phyloP scores from a whole-genome alignment of 1,140 invertebrate species.

The Arion vulgaris region DNA sequence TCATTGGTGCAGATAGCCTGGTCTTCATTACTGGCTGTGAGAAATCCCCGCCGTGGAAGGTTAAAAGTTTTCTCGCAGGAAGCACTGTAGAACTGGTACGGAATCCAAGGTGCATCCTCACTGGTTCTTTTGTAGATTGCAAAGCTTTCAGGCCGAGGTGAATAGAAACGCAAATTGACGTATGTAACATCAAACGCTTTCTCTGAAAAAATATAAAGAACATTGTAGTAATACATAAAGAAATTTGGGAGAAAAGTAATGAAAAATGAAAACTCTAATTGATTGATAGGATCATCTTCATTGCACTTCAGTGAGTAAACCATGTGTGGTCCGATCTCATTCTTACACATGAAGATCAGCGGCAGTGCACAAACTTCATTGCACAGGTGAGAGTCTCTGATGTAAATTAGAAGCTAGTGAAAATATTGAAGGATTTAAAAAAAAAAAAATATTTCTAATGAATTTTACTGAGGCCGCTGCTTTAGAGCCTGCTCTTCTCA shows the following conservation, averaged over 20 bases:
- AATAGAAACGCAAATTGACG: slow-evolving; percentile 92
- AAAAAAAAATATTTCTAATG: too few species aligned
- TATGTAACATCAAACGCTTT: slow-evolving; percentile 99
- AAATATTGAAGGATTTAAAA: too few species aligned
- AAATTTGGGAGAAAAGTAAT: not conserved
- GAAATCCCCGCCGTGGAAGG: slow-evolving; percentile 79
- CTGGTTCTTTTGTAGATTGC: slow-evolving; percentile 90
- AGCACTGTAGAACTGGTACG: slow-evolving; percentile 97
- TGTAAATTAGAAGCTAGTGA: too few species aligned
- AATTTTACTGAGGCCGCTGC: too few species aligned
- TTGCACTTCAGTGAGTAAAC: too few species aligned
- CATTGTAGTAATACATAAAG: not conserved
- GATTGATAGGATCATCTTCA: too few species aligned
- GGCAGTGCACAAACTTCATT: too few species aligned
- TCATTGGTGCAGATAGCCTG: slow-evolving; percentile 94
- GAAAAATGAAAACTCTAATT: not conserved
- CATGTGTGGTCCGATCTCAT: too few species aligned
- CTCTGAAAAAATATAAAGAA: slow-evolving; percentile 78
- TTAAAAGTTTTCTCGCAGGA: slow-evolving; percentile 92
- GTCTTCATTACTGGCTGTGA: slow-evolving; percentile 79
- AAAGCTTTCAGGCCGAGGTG: slow-evolving; percentile 96
- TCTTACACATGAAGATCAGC: too few species aligned
- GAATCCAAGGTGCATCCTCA: slow-evolving; percentile 89
- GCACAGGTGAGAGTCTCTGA: too few species aligned
- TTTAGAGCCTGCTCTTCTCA: too few species aligned